Base-by-base conservation (phyloP, 2,888 invertebrate genomes). In the Gandaritis pyraliata region DNA sequence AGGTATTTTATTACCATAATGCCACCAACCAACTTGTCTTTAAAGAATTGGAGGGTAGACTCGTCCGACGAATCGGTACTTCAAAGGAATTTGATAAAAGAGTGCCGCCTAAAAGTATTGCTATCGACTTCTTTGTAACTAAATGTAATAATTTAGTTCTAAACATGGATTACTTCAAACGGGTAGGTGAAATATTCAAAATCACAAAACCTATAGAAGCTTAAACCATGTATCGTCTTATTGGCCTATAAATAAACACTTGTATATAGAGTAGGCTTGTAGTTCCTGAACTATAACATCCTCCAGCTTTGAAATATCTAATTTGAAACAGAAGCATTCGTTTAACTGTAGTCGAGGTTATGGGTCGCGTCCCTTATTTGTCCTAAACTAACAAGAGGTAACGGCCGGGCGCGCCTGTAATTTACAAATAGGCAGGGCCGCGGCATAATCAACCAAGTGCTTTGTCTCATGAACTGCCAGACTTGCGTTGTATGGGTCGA, bases 401-500 rank as follows among this genome's bases (percentile, higher is more conserved):
- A 68, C 68, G 70, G 61, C 58, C 62, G 45, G 69, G 71, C 66
- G 58, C 63, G 56, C 72, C 65, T 66, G 56, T 71, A 68, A 75
- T 72, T 72, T 70, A 73, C 75, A 69, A 72, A 67, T 61, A 68
- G 71, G 67, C 58, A 66, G 70, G 67, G 69, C 43, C 16, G 16
- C 69, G 67, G 69, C 68, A 58, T 68, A 71, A 72, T 74, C 71
- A 71, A 58, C 72, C 30, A 66, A 74, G 69, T 74, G 74, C 64
- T 64, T 66, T 56, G 57, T 61, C 57, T 38, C 64, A 48, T 61
- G 61, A 64, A 64, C 49, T 53, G 57, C 52, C 51, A 61, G 38
- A 54, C 58, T 58, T 15, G 62, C 61, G 51, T 45, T 52, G 46
- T 16, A 16, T 16, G 41, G 60, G 55, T 61, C 61, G 61, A 64